Conservation (phyloP, 2,113 vertebrate genomes). For the Sciurus niger region DNA sequence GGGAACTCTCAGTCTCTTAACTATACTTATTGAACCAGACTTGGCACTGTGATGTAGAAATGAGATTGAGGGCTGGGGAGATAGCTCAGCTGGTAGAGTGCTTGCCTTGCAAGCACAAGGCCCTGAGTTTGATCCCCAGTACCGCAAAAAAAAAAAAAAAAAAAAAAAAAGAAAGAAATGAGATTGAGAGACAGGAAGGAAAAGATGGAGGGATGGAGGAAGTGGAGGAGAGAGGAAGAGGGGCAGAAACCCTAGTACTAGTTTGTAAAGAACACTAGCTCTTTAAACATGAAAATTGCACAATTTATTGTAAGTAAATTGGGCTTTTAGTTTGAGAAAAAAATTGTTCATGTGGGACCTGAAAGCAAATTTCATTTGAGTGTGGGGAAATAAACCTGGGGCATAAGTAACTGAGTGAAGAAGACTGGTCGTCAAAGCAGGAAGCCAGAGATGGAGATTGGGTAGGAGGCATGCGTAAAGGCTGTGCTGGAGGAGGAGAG, state of each 20-base stretch:
- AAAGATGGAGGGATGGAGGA: neutral
- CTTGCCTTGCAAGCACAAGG: too few species aligned
- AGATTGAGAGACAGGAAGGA: neutral
- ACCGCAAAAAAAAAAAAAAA: too few species aligned
- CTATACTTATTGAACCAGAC: neutral
- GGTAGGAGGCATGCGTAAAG: rapidly evolving
- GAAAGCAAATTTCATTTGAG: neutral
- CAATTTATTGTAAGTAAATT: neutral
- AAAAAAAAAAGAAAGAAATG: too few species aligned
- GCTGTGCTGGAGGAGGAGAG: neutral
- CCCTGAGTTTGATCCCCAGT: too few species aligned
- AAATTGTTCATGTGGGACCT: neutral
- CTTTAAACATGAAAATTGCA: neutral
- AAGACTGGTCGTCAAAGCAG: neutral
- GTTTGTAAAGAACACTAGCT: too few species aligned
- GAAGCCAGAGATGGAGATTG: neutral
- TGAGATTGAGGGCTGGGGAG: too few species aligned
- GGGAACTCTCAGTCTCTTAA: neutral
- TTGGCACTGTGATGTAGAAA: neutral
- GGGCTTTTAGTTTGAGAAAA: constrained; percentile 38
- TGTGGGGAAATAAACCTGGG: neutral
- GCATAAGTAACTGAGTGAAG: neutral
- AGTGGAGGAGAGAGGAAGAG: neutral
- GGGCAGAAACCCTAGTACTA: neutral
- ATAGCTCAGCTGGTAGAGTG: too few species aligned